Evolutionary conservation across 1,140 invertebrate species (phyloP).

Genomic region (Holcopasites calliopsidis): DNA sequence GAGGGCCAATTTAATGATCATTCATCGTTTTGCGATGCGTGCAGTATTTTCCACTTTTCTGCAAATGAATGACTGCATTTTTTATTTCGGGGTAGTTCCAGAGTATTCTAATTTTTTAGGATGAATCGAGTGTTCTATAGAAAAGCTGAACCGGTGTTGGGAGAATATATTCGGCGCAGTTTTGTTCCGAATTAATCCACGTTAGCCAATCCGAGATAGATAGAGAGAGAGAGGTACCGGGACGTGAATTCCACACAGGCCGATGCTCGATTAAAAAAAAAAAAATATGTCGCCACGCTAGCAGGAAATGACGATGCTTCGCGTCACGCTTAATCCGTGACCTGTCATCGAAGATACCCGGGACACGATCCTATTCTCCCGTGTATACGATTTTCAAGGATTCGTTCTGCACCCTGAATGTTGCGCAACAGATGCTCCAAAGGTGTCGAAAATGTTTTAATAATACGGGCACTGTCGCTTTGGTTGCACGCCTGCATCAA

Average conservation of each 20-base stretch:
- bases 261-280: not conserved
- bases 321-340: constrained; percentile 54
- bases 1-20: constrained; percentile 47
- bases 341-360: constrained; percentile 44
- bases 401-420: constrained; percentile 47
- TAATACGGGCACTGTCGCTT: not conserved
- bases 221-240: too few species aligned
- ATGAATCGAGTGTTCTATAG: not conserved
- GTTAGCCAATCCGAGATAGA: not conserved
- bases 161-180: not conserved
- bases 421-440: constrained; percentile 32
- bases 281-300: not conserved
- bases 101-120: too few species aligned
- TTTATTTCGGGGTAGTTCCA: too few species aligned
- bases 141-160: not conserved
- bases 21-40: constrained; percentile 2
- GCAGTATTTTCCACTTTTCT: too few species aligned
- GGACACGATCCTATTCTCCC: constrained; percentile 20
- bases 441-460: not conserved
- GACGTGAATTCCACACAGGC: constrained; percentile 2
- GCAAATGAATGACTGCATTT: too few species aligned
- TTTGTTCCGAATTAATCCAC: constrained; percentile 14
- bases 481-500: not conserved
- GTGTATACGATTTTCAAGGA: constrained; percentile 32
- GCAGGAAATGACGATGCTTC: constrained; percentile 36